These are phyloP conservation scores for Trigoniulus corallinus DNA, from an alignment of 1,140 invertebrate genomes.

Conservation along the genomic window DNA sequence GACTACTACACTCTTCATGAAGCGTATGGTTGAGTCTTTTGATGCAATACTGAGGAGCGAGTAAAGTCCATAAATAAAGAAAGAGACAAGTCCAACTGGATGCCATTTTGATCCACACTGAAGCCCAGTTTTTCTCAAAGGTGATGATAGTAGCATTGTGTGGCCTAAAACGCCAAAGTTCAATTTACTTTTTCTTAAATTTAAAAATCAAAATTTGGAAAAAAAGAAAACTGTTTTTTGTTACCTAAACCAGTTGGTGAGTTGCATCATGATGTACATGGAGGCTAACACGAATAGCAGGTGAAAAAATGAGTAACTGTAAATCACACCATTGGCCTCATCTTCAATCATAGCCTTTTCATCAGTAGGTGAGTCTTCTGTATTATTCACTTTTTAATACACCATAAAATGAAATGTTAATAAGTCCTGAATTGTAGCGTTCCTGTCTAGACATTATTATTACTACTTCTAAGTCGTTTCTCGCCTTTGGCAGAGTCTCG, in stretches of 20 bases:
- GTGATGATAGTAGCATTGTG: constrained; percentile 14
- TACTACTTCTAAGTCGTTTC: too few species aligned
- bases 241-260: constrained; percentile 33
- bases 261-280: constrained; percentile 32
- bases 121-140: constrained; percentile 18
- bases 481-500: too few species aligned
- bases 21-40: not conserved
- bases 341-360: constrained; percentile 25
- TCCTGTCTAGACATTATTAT: too few species aligned
- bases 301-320: constrained; percentile 31
- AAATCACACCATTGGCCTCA: constrained; percentile 24
- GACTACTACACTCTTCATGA: too few species aligned
- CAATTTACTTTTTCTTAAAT: not conserved
- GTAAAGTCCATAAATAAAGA: constrained; percentile 14
- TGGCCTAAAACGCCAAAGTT: constrained; percentile 13
- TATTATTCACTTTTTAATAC: too few species aligned
- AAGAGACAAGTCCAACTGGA: constrained; percentile 18
- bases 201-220: not conserved
- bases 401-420: too few species aligned
- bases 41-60: not conserved
- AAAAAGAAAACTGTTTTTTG: not conserved
- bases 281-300: constrained; percentile 26
- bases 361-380: too few species aligned
- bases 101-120: constrained; percentile 21
- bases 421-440: too few species aligned